These are phyloP conservation scores for Noctua pronuba DNA, from an alignment of 2,888 invertebrate species.

Conservation along the genomic window DNA sequence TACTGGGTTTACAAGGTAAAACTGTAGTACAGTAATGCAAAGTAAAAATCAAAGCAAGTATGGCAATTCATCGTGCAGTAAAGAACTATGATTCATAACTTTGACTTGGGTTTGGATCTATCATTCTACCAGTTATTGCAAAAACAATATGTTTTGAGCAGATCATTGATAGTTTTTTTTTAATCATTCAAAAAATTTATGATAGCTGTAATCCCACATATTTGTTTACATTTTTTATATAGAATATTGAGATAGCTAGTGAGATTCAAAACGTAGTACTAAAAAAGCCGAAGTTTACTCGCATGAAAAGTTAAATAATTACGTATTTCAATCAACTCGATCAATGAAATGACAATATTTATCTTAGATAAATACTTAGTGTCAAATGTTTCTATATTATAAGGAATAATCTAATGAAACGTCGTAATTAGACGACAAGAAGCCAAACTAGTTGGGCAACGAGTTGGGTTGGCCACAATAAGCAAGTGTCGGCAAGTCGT, in stretches of 20 bases:
- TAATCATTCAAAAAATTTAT: constrained; percentile 13
- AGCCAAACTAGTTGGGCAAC: constrained; percentile 88
- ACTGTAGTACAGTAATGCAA: constrained; percentile 35
- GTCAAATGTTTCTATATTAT: constrained; percentile 74
- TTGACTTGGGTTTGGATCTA: constrained; percentile 12
- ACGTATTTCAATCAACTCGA: not conserved
- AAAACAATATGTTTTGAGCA: not conserved
- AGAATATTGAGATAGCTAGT: too few relatives aligned
- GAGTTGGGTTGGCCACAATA: constrained; percentile 86
- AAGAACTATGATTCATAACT: constrained; percentile 26
- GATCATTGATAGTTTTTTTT: constrained; percentile 1
- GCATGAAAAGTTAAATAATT: not conserved
- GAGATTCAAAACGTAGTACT: constrained; percentile 10
- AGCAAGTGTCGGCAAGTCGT: constrained; percentile 88
- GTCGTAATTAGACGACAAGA: constrained; percentile 87
- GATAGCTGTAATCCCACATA: constrained; percentile 10
- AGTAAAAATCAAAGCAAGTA: constrained; percentile 32
- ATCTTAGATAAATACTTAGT: constrained; percentile 44
- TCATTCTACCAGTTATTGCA: not conserved
- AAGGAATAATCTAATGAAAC: constrained; percentile 82
- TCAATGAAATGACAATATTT: constrained; percentile 3
- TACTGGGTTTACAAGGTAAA: constrained; percentile 68
- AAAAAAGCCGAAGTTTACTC: not conserved
- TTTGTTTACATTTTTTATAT: constrained; percentile 17
- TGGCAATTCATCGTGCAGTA: constrained; percentile 15